phyloP scores from a whole-genome alignment of 2,888 invertebrate genomes.

The Coleophora flavipennella region DNA sequence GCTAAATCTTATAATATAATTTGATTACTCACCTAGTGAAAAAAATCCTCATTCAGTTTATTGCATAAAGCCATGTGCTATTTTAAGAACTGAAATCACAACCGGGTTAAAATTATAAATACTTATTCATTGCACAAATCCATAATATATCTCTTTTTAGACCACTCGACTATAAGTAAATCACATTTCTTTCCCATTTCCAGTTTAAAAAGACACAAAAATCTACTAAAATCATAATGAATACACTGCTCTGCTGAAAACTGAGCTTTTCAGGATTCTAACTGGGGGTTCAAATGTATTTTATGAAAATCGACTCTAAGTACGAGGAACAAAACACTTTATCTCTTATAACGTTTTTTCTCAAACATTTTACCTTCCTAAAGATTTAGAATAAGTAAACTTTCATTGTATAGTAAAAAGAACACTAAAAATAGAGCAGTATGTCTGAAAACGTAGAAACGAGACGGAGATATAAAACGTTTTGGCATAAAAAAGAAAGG shows the following conservation, averaged over 20 bases:
- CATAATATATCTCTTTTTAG: neutral
- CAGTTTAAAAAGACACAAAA: conserved; percentile 2
- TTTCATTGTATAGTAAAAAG: no score
- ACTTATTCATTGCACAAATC: neutral
- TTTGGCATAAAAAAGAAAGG: conserved; percentile 2
- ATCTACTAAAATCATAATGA: conserved; percentile 8
- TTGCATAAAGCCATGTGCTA: conserved; percentile 8
- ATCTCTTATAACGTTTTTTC: neutral
- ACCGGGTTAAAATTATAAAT: neutral
- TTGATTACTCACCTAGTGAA: no score
- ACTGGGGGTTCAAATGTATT: conserved; percentile 10
- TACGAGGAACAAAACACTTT: neutral
- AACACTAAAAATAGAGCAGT: no score
- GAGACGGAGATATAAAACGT: neutral
- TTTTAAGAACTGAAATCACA: conserved; percentile 3
- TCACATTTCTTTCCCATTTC: neutral
- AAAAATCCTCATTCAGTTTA: no score
- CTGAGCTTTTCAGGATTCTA: conserved; percentile 13
- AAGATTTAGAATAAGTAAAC: no score
- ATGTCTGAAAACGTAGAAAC: no score
- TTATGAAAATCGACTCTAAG: conserved; percentile 15
- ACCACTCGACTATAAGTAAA: neutral
- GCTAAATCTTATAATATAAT: no score
- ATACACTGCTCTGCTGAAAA: conserved; percentile 18
- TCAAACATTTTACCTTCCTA: no score